A percentile compares a stretch with the other conserved stretches of the same genome.
Evolutionary conservation across 2,797 vertebrate species (phyloP).

Genomic region (Parotocinclus haroldoi): DNA sequence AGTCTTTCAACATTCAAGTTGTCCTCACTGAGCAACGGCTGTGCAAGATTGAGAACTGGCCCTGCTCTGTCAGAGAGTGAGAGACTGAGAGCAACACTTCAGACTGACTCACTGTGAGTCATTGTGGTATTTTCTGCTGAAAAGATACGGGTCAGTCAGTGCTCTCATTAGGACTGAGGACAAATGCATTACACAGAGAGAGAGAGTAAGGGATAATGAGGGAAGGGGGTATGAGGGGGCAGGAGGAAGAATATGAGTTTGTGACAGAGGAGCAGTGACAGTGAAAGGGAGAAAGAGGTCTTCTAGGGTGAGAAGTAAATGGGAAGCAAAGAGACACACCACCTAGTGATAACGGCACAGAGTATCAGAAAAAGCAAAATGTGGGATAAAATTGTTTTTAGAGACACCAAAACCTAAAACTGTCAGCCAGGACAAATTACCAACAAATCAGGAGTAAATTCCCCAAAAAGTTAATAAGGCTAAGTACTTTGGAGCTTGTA

Average conservation of each 20-base stretch:
- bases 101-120: slow-evolving; percentile 34
- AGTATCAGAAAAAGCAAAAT: slow-evolving; percentile 2
- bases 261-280: slow-evolving; percentile 27
- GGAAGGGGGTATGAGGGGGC: not conserved
- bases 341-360: not conserved
- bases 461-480: too few relatives aligned
- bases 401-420: not conserved
- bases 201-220: slow-evolving; percentile 1
- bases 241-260: slow-evolving; percentile 1
- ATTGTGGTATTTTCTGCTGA: slow-evolving; percentile 30
- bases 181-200: slow-evolving; percentile 4
- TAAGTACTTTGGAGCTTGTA: too few relatives aligned
- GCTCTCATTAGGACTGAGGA: slow-evolving; percentile 33
- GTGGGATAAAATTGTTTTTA: not conserved
- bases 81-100: slow-evolving; percentile 22
- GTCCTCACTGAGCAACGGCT: slow-evolving; percentile 14
- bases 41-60: slow-evolving; percentile 5
- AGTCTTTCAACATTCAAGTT: slow-evolving; percentile 21
- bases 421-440: too few relatives aligned
- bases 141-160: slow-evolving; percentile 34
- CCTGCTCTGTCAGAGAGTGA: not conserved
- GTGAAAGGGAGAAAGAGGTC: slow-evolving; percentile 19
- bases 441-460: too few relatives aligned
- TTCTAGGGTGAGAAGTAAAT: slow-evolving; percentile 27
- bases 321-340: slow-evolving; percentile 9